phyloP scores from a whole-genome alignment of 2,797 vertebrate genomes.

The Phoeniculus purpureus region DNA sequence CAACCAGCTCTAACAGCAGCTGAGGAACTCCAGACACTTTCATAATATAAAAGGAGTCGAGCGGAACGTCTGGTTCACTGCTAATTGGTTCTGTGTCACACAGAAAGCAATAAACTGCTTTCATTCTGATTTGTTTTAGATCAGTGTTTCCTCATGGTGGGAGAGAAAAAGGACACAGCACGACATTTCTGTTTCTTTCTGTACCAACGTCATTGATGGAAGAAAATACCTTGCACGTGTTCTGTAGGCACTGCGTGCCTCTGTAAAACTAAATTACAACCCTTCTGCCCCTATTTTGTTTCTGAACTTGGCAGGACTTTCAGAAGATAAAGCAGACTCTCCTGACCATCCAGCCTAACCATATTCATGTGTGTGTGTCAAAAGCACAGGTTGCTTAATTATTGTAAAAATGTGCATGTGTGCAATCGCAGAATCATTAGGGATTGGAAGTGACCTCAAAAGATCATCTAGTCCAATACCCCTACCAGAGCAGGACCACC shows the following conservation, averaged over 20 bases:
- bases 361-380: no score
- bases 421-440: no score
- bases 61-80: not conserved
- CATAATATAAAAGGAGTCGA: not conserved
- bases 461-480: no score
- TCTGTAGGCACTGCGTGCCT: not conserved
- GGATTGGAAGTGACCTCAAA: no score
- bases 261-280: not conserved
- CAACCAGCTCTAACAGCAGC: not conserved
- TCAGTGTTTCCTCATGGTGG: accelerated
- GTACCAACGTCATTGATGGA: accelerated
- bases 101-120: not conserved
- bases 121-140: not conserved
- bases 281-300: not conserved
- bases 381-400: no score
- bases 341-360: no score
- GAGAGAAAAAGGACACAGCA: not conserved
- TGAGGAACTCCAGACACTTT: not conserved
- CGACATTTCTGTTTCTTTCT: not conserved
- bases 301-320: no score
- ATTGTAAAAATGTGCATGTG: no score
- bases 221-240: not conserved
- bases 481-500: no score
- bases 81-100: not conserved
- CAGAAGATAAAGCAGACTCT: no score